phyloP scores from a whole-genome alignment of 2,113 vertebrate species.

The Halichoeres trimaculatus region DNA sequence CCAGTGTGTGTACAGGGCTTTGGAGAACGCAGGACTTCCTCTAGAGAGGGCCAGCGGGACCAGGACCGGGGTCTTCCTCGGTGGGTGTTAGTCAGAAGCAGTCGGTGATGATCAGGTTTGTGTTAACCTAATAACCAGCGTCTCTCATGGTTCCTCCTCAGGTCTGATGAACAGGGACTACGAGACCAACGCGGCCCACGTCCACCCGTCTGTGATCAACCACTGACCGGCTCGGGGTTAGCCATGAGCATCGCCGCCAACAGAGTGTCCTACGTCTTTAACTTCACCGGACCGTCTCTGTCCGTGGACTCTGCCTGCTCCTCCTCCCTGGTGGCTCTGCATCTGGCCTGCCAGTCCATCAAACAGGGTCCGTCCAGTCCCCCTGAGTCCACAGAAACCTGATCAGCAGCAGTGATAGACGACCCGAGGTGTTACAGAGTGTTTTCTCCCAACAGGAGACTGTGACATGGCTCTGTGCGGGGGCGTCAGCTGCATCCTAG shows the following conservation, averaged over 20 bases:
- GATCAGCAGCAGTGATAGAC: not conserved
- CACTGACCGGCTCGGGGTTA: constrained; percentile 85
- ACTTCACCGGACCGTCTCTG: constrained; percentile 90
- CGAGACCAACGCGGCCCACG: constrained; percentile 73
- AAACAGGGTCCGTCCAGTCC: constrained; percentile 83
- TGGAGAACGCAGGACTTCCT: constrained; percentile 87
- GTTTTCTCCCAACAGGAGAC: constrained; percentile 80
- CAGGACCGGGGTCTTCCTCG: constrained; percentile 86
- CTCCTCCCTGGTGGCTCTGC: constrained; percentile 88
- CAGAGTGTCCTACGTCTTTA: constrained; percentile 88
- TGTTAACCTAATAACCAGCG: no score
- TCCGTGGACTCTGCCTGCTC: constrained; percentile 88
- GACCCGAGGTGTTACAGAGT: accelerated
- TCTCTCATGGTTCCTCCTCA: no score
- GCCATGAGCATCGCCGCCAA: constrained; percentile 89
- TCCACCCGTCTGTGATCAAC: constrained; percentile 73
- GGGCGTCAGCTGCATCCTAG: constrained; percentile 87
- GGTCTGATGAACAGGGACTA: constrained; percentile 91
- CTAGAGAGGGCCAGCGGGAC: constrained; percentile 85
- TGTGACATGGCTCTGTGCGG: constrained; percentile 90
- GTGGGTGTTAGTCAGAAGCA: constrained; percentile 53
- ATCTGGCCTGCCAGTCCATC: constrained; percentile 84
- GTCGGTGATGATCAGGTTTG: no score
- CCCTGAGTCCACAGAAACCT: not conserved
- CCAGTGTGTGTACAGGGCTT: constrained; percentile 86